Percentiles rank a stretch among this genome's conserved stretches.
These are phyloP conservation scores for Laupala kohalensis DNA, from an alignment of 1,140 invertebrate genomes.

Conservation along the genomic window DNA sequence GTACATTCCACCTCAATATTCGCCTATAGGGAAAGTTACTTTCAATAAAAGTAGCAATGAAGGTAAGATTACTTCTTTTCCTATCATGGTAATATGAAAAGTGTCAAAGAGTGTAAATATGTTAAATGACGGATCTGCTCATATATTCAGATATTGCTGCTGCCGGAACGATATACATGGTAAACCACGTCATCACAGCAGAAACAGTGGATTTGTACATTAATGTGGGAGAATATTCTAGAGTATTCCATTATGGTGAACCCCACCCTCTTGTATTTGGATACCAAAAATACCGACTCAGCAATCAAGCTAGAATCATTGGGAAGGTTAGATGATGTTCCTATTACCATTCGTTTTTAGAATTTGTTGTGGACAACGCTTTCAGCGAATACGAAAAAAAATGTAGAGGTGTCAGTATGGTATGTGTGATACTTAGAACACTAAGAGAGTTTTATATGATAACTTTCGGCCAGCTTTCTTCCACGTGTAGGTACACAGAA, in stretches of 20 bases:
- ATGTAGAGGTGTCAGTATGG: too few species aligned
- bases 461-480: too few species aligned
- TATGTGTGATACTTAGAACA: too few species aligned
- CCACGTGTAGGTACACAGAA: too few species aligned
- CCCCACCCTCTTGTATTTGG: not conserved
- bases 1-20: not conserved
- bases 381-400: too few species aligned
- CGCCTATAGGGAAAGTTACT: not conserved
- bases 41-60: not conserved
- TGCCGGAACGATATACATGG: not conserved
- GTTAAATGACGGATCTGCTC: not conserved
- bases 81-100: not conserved
- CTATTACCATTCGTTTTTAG: too few species aligned
- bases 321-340: not conserved
- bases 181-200: not conserved
- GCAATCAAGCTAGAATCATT: not conserved
- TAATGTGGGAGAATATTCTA: not conserved
- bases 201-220: not conserved
- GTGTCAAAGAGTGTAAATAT: not conserved
- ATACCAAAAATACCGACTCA: not conserved
- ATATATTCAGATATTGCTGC: not conserved
- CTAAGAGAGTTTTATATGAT: too few species aligned
- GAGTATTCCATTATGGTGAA: not conserved
- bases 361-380: too few species aligned
- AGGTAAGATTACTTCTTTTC: not conserved